Percentiles rank a stretch among this genome's conserved stretches.
Conservation (phyloP, 2,797 vertebrate species). For the Aselliscus stoliczkanus region DNA sequence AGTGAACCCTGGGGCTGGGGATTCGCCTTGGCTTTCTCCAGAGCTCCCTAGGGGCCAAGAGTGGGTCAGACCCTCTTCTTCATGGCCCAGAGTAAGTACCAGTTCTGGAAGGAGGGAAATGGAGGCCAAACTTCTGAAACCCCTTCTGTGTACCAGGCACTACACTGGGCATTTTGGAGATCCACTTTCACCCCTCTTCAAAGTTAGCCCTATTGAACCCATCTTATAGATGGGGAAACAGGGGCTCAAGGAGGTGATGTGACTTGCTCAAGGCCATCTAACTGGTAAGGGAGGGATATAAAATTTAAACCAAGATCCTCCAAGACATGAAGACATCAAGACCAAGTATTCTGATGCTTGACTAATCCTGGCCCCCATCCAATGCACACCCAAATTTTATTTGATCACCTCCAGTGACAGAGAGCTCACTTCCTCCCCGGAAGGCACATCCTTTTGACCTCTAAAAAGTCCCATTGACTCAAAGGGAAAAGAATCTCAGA, state of each 20-base stretch:
- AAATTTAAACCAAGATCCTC: neutral
- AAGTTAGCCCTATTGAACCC: neutral
- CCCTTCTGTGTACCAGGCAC: accelerated
- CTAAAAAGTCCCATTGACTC: neutral
- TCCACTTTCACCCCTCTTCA: neutral
- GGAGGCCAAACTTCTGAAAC: neutral
- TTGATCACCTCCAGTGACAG: neutral
- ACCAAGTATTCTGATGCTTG: neutral
- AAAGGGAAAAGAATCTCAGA: neutral
- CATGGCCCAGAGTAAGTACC: neutral
- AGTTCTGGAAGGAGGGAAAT: neutral
- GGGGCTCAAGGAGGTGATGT: neutral
- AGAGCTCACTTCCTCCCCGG: neutral
- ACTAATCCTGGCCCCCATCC: neutral
- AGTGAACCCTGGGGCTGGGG: neutral
- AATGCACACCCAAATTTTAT: neutral
- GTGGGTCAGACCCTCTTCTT: neutral
- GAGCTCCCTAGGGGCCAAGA: neutral
- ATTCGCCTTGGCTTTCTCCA: neutral
- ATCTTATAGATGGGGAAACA: neutral
- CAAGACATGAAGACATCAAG: neutral
- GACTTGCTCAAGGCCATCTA: neutral
- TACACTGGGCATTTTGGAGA: neutral
- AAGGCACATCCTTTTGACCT: neutral
- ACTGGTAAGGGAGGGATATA: neutral